Base-by-base conservation (phyloP, 1,140 invertebrate genomes). In the Linepithema humile region DNA sequence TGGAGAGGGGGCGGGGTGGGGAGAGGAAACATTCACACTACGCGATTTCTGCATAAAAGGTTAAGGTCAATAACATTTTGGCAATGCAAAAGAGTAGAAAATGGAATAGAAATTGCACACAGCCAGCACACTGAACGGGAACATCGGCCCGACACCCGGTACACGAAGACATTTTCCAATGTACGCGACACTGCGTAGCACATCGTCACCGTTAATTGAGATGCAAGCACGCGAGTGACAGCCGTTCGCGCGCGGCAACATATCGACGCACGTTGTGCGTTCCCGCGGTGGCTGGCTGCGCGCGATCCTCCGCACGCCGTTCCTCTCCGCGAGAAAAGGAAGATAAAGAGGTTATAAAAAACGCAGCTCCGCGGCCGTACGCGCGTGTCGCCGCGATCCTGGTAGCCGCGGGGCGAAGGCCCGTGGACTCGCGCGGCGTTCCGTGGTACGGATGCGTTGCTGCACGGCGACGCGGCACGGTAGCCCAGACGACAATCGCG, bases 331-430 rank as follows among this genome's bases (percentile, higher is more conserved):
- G n/a, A n/a, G n/a, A 59, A 78, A 72, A 57, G 45, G 82, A 84
- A 82, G 67, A 85, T 65, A 73, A 73, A 90, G 90, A 90, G 90
- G 90, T 90, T 90, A 90, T 90, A 90, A 90, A 89, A 85, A 84
- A 85, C 73, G 69, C 73, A 77, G 75, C 77, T 50, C 65, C 55
- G 78, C 77, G 84, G 62, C 45, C 64, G 67, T 35, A 82, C 32
- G 43, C 53, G 53, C 26, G 35, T 69, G 60, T 69, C 64, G 35
- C 35, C 48, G 64, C 64, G 29, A 17, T 17, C 32, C 65, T 53
- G 26, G 57, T 26, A 69, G 20, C 10, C 20, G 35, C 53, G 55
- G 69, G 43, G 78, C 62, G n/a, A n/a, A 69, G 64, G 65, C 10
- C 80, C 64, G 72, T 80, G 65, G 48, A 29, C 53, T 29, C 65